Conservation (phyloP, 2,888 invertebrate species). For the Ditula angustiorana region DNA sequence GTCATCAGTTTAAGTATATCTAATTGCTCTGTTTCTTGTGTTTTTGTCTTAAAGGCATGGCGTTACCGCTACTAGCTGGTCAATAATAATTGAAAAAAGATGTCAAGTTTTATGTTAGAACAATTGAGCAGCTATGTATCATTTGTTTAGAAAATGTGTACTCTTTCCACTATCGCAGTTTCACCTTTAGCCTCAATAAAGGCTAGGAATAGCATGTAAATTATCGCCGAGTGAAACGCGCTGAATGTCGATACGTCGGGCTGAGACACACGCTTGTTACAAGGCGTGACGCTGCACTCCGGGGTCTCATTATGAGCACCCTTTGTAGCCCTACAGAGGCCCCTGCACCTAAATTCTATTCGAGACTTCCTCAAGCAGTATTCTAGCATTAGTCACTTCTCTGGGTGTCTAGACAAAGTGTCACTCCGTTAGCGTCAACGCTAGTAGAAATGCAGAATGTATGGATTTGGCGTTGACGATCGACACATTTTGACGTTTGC, state of each 20-base stretch:
- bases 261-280: slow-evolving; percentile 64
- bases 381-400: too few relatives aligned
- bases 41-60: too few relatives aligned
- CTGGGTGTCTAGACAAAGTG: too few relatives aligned
- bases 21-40: too few relatives aligned
- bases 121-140: not conserved
- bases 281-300: slow-evolving; percentile 75
- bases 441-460: too few relatives aligned
- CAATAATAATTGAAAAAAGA: too few relatives aligned
- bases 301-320: slow-evolving; percentile 61
- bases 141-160: not conserved
- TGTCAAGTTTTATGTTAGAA: not conserved
- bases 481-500: too few relatives aligned
- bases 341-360: not conserved
- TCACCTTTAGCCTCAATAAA: not conserved
- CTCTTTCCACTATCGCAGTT: not conserved
- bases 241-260: slow-evolving; percentile 1
- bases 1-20: too few relatives aligned
- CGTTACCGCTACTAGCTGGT: too few relatives aligned
- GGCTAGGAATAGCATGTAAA: not conserved
- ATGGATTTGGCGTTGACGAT: too few relatives aligned
- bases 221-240: not conserved
- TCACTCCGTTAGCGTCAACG: too few relatives aligned
- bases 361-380: too few relatives aligned
- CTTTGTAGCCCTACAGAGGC: not conserved